Conservation (phyloP, 2,113 vertebrate species). For the Acrocephalus arundinaceus region DNA sequence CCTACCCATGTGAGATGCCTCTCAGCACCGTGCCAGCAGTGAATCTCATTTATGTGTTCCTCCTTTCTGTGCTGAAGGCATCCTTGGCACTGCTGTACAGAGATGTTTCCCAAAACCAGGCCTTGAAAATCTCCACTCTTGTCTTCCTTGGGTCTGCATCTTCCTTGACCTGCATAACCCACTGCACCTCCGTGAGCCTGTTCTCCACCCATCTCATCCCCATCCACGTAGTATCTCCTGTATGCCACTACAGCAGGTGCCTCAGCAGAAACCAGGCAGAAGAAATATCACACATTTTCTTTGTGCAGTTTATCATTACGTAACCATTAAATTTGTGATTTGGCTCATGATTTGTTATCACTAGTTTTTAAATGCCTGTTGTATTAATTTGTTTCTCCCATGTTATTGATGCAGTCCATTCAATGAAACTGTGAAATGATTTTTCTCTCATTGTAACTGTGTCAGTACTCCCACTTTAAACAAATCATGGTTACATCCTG, state of each 20-base stretch:
- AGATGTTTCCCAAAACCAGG: not conserved
- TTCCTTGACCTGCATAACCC: not conserved
- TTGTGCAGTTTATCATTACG: not conserved
- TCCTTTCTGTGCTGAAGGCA: not conserved
- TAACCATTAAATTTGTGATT: not conserved
- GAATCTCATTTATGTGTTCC: not conserved
- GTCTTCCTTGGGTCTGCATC: not conserved
- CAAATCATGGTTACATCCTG: not conserved
- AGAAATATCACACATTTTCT: not conserved
- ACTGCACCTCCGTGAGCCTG: not conserved
- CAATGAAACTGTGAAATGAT: not conserved
- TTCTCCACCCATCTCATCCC: not conserved
- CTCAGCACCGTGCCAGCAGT: not conserved
- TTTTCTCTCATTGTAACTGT: not conserved
- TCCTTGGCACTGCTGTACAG: not conserved
- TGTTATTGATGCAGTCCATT: not conserved
- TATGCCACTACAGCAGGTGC: not conserved
- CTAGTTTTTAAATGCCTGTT: not conserved
- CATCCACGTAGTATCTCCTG: fast-evolving
- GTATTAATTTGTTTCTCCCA: not conserved
- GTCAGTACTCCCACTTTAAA: conserved; percentile 18
- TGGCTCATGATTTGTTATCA: not conserved
- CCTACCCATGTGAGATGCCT: fast-evolving
- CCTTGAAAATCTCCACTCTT: not conserved
- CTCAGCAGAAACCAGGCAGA: not conserved